Base-by-base conservation (phyloP, 2,888 invertebrate genomes). In the Pegoplata infirma region DNA sequence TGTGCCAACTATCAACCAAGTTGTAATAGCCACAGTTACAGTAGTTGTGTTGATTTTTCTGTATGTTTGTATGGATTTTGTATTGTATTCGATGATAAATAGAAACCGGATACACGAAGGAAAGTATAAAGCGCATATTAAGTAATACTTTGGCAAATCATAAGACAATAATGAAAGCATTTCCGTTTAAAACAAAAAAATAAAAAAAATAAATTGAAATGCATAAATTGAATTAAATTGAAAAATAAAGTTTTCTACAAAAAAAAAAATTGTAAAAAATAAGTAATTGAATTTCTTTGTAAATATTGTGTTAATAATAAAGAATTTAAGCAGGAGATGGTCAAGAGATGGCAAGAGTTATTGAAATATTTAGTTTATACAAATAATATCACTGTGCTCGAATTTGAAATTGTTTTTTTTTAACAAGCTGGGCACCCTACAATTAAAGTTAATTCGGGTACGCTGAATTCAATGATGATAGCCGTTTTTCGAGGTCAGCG, bases 81-180 rank as follows among this genome's bases (percentile, higher is more conserved):
- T 32, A 16, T 47, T 63, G 51, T 49, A 66, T 63, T 61, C 36
- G 63, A 79, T 79, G 79, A 79, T 79, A 79, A 79, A 79, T 75
- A 72, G 63, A 61, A 72, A 79, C 75, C 79, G 79, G 79, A 79
- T 75, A 79, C 56, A 79, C 71, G 63, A 72, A 75, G 79, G 71
- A 75, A 79, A 75, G 67, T 63, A 79, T 79, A 79, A 79, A 79
- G 79, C 63, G 79, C 79, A 72, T 75, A 79, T 79, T 79, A 79
- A 75, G 71, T 75, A 75, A 79, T 79, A 75, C 75, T 79, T 75
- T 75, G 53, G 67, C 71, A 75, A 76, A 75, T 79, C 71, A 79
- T 75, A 79, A 71, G 79, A 75, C 79, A 79, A 75, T 79, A 75
- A 75, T 44, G 66, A 75, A 79, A 72, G 71, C 67, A 79, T 75